These are phyloP conservation scores for Epinotia bilunana DNA, from an alignment of 2,888 invertebrate species.

Conservation along the genomic window DNA sequence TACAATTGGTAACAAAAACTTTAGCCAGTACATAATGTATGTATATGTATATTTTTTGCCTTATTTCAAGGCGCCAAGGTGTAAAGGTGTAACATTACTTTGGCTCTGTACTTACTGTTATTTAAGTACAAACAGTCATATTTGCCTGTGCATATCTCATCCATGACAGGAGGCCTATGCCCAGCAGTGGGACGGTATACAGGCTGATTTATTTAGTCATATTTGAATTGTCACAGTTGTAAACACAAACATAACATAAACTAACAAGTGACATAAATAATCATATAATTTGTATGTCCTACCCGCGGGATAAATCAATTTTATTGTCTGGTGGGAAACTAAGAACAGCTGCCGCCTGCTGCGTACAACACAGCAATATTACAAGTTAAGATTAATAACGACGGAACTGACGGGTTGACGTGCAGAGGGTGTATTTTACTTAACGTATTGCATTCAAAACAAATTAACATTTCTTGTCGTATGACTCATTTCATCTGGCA, in stretches of 20 bases:
- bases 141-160: no score
- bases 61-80: no score
- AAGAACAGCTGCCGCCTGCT: conserved; percentile 29
- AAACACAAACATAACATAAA: conserved; percentile 4
- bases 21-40: no score
- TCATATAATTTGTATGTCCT: conserved; percentile 32
- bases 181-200: no score
- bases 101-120: no score
- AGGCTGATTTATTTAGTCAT: no score
- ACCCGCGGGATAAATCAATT: conserved; percentile 35
- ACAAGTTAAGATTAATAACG: conserved; percentile 42
- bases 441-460: neutral
- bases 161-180: no score
- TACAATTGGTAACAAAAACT: no score
- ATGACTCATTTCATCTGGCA: no score
- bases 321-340: conserved; percentile 38
- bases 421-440: neutral
- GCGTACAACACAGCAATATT: conserved; percentile 32
- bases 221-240: neutral
- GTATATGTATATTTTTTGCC: no score
- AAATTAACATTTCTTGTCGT: neutral
- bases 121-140: neutral
- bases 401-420: conserved; percentile 22
- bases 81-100: no score
- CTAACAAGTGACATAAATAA: conserved; percentile 28